These are phyloP conservation scores for Lepidocyrtinus sp. DNA, from an alignment of 2,888 invertebrate species.

Conservation along the genomic window DNA sequence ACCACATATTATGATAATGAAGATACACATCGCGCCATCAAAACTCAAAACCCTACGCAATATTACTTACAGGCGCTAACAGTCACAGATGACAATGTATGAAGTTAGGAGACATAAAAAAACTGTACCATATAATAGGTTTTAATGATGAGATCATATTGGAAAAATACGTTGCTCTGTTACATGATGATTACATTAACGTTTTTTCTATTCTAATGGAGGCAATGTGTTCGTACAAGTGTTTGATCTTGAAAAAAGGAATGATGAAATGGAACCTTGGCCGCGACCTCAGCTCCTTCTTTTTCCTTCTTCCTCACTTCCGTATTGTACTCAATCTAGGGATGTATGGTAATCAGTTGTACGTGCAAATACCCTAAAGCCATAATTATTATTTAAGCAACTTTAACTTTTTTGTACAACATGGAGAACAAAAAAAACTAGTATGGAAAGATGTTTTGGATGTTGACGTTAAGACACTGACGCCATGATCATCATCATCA, in stretches of 20 bases:
- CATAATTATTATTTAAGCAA: conserved; percentile 1
- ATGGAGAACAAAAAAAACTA: neutral
- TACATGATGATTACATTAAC: conserved; percentile 57
- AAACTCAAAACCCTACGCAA: neutral
- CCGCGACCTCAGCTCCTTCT: conserved; percentile 70
- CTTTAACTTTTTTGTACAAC: neutral
- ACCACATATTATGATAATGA: neutral
- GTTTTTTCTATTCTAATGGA: conserved; percentile 19
- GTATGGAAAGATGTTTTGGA: too few relatives aligned
- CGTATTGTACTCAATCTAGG: conserved; percentile 54
- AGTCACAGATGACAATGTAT: neutral
- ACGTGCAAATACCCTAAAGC: neutral
- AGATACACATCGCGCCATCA: neutral
- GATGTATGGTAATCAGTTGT: neutral
- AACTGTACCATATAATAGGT: conserved; percentile 21
- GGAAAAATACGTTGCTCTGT: too few relatives aligned
- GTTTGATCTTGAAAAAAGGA: conserved; percentile 55
- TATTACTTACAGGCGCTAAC: neutral
- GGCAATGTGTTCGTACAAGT: conserved; percentile 31
- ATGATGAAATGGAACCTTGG: conserved; percentile 68
- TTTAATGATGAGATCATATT: conserved; percentile 26
- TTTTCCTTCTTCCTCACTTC: conserved; percentile 69
- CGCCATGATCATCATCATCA: neutral
- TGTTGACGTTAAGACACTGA: neutral
- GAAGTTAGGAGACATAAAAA: neutral